Conservation (phyloP, 2,888 invertebrate species). For the Drosophila nr. perissopoda region DNA sequence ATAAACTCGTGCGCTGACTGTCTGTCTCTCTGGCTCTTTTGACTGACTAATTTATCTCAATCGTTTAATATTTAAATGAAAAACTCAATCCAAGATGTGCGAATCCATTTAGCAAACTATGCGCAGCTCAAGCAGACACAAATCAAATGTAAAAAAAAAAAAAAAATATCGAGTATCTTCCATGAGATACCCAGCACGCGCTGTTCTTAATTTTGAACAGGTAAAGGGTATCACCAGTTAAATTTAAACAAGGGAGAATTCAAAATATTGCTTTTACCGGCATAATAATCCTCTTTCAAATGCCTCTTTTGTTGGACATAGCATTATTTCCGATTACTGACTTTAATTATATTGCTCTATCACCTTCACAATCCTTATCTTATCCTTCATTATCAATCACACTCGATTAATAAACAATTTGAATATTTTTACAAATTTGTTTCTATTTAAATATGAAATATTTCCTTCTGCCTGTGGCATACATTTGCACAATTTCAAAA, state of each 20-base stretch:
- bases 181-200: neutral
- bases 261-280: neutral
- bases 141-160: slow-evolving; percentile 6
- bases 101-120: slow-evolving; percentile 39
- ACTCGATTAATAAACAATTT: neutral
- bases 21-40: slow-evolving; percentile 3
- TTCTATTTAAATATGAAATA: neutral
- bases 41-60: slow-evolving; percentile 72
- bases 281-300: neutral
- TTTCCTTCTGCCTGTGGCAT: neutral
- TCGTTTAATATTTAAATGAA: slow-evolving; percentile 73
- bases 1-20: slow-evolving; percentile 15
- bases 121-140: slow-evolving; percentile 41
- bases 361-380: fast-evolving
- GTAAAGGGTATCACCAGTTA: no score
- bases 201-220: neutral
- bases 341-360: neutral
- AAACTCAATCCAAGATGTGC: slow-evolving; percentile 54
- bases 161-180: neutral
- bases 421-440: neutral
- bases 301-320: neutral
- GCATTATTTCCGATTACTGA: neutral
- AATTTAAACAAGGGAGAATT: no score
- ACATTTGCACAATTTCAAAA: neutral
- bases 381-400: neutral